phyloP scores from a whole-genome alignment of 2,888 invertebrate genomes.

The Adelphocoris suturalis region DNA sequence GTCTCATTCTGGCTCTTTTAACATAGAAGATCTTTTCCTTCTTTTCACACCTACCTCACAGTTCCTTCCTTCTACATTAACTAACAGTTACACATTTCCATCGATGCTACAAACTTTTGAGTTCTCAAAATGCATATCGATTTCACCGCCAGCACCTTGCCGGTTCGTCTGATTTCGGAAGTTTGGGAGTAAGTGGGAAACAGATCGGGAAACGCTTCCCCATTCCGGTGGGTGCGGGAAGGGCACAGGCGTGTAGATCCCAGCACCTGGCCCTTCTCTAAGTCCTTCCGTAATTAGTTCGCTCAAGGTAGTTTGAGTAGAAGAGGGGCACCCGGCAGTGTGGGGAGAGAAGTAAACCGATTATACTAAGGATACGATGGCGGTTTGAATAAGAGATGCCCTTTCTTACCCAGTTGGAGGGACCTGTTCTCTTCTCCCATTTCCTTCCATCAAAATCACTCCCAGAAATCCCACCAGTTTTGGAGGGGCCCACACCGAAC shows the following conservation, averaged over 20 bases:
- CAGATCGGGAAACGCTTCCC: constrained; percentile 9
- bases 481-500: neutral
- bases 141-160: neutral
- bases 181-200: constrained; percentile 3
- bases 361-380: constrained; percentile 67
- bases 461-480: neutral
- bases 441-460: constrained; percentile 1
- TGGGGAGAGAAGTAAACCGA: constrained; percentile 65
- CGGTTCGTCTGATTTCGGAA: constrained; percentile 26
- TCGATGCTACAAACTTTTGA: neutral
- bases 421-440: neutral
- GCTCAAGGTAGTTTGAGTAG: constrained; percentile 28
- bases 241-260: constrained; percentile 43
- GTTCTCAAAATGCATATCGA: neutral
- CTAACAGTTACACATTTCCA: neutral
- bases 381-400: constrained; percentile 71
- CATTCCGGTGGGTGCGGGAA: neutral
- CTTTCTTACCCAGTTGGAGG: constrained; percentile 39
- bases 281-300: constrained; percentile 65
- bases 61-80: no score
- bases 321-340: constrained; percentile 1
- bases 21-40: no score
- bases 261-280: constrained; percentile 58
- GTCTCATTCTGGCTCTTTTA: no score
- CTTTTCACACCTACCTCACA: no score